Conservation (phyloP, 2,888 invertebrate species). For the Drosophila villosipedis region DNA sequence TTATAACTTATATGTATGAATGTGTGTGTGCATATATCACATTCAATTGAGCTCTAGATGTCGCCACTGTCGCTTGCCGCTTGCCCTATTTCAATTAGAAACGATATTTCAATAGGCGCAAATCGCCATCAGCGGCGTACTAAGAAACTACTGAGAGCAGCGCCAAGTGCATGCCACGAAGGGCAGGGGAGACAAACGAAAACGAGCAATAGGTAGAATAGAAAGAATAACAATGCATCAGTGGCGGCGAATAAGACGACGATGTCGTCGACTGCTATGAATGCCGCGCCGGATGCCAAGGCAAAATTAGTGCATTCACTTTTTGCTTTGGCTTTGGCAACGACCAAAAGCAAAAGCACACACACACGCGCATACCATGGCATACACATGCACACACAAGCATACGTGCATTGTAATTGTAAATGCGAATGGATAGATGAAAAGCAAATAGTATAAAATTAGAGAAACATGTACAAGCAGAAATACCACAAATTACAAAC, state of each 20-base stretch:
- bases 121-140: constrained; percentile 29
- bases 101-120: constrained; percentile 65
- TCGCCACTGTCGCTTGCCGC: constrained; percentile 10
- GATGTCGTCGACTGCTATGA: constrained; percentile 62
- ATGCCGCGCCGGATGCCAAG: constrained; percentile 82
- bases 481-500: constrained; percentile 35
- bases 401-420: constrained; percentile 37
- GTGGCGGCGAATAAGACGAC: constrained; percentile 29
- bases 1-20: constrained; percentile 20
- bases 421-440: constrained; percentile 57
- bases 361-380: neutral
- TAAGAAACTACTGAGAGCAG: constrained; percentile 33
- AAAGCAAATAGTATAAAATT: constrained; percentile 47
- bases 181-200: constrained; percentile 15
- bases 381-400: constrained; percentile 15
- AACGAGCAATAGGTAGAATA: constrained; percentile 60
- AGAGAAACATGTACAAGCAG: constrained; percentile 37
- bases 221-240: constrained; percentile 24
- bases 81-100: constrained; percentile 65
- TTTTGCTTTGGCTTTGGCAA: constrained; percentile 71
- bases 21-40: constrained; percentile 4
- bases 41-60: constrained; percentile 43
- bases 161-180: constrained; percentile 41
- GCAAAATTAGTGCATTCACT: constrained; percentile 84
- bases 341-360: constrained; percentile 40